Conservation (phyloP, 2,113 vertebrate species). For the Furnarius figulus region DNA sequence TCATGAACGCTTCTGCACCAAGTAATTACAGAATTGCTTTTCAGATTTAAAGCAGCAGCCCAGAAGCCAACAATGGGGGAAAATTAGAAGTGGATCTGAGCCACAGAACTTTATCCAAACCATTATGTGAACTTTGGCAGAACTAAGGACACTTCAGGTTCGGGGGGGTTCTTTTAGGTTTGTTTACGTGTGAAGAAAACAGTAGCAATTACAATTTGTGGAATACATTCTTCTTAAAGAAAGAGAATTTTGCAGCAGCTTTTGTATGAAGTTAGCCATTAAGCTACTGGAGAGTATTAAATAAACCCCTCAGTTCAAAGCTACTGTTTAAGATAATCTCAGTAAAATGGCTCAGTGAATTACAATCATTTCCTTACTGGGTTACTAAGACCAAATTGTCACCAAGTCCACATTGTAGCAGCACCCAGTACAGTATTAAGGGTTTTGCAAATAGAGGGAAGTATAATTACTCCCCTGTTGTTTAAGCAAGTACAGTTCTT, state of each 20-base stretch:
- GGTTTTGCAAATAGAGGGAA: background rate
- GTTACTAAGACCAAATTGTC: background rate
- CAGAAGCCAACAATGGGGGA: background rate
- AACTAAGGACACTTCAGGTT: background rate
- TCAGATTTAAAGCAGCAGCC: slow-evolving; percentile 8
- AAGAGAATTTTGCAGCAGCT: background rate
- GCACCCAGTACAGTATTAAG: background rate
- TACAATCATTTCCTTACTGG: background rate
- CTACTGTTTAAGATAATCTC: background rate
- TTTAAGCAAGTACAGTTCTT: background rate
- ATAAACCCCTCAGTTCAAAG: background rate
- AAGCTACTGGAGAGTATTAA: background rate
- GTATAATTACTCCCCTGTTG: background rate
- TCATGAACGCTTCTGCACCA: background rate
- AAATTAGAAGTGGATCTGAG: slow-evolving; percentile 7
- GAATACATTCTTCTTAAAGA: background rate
- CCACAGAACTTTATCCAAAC: background rate
- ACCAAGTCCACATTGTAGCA: background rate
- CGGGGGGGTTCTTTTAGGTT: background rate
- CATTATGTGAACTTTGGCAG: background rate
- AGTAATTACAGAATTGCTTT: slow-evolving; percentile 4
- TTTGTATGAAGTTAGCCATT: background rate
- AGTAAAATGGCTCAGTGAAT: background rate
- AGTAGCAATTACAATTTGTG: background rate
- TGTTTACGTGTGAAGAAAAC: background rate